These are phyloP conservation scores for Polymixis flavicincta DNA, from an alignment of 2,888 invertebrate genomes.

Conservation along the genomic window DNA sequence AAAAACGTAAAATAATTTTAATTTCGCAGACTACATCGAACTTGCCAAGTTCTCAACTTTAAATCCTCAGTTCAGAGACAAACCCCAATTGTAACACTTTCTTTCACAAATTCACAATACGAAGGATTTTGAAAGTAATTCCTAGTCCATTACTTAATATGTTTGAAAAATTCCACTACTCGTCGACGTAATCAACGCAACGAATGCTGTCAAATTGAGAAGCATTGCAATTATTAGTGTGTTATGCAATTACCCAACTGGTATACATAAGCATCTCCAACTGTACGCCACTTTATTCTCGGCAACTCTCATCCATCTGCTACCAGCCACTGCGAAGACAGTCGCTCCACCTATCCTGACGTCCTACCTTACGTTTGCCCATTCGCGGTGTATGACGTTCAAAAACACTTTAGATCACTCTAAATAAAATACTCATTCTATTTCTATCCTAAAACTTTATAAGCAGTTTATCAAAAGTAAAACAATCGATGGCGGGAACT, in stretches of 20 bases:
- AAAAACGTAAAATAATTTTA: background rate
- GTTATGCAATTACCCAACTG: background rate
- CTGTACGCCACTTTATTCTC: too few relatives aligned
- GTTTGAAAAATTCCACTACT: background rate
- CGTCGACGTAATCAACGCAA: background rate
- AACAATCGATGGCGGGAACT: constrained; percentile 37
- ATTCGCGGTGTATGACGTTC: background rate
- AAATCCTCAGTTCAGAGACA: background rate
- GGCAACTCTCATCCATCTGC: too few relatives aligned
- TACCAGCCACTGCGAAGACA: too few relatives aligned
- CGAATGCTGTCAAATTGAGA: background rate
- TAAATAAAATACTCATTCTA: background rate
- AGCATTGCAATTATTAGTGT: background rate
- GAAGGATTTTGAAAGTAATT: too few relatives aligned
- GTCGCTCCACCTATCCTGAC: too few relatives aligned
- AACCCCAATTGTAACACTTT: too few relatives aligned
- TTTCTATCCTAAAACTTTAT: background rate
- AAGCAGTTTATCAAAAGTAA: constrained; percentile 1
- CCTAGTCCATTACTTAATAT: background rate
- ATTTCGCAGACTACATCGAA: background rate
- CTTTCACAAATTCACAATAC: too few relatives aligned
- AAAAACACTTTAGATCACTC: background rate
- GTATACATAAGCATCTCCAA: too few relatives aligned
- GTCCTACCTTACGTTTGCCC: too few relatives aligned
- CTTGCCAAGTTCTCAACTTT: background rate